Evolutionary conservation across 2,888 invertebrate genomes (phyloP), one percentile per base, ranked within the genome.

Genomic region (Allolobophora icterica): DNA sequence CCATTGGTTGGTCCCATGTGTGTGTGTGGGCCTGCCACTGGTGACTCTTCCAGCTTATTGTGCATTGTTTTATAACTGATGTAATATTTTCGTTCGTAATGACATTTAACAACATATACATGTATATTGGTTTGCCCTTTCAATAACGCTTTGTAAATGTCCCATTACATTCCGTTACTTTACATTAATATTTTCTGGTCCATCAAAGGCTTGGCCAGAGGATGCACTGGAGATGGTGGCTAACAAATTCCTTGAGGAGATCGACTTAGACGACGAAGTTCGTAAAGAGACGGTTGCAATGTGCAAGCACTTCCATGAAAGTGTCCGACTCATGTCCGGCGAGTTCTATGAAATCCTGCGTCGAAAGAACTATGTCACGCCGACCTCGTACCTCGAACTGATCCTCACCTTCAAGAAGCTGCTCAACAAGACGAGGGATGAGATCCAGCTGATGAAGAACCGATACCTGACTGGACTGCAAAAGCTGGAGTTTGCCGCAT

Each of bases 381-480:
- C 95, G 13, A 95, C 95, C 13, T 95, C 95, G 0, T 95, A 95
- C 92, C 93, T 95, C 71, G 95, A 95, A 93, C 93, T 95, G 89
- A 95, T 95, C 91, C 93, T 95, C 92, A 95, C 95, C 89, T 95
- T 95, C 93, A 95, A 95, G 93, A 94, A 94, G 83, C 94, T 95
- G 42, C 93, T 95, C 89, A 94, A 94, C 34, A 92, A 94, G 71
- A 95, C 95, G 92, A 93, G 95, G 83, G 94, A 94, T 84, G 94
- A 95, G 91, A 94, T 95, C 91, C 93, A 94, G 91, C 94, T 93
- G 52, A 93, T 95, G 92, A 94, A 95, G 93, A 91, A 91, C 34
- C 96, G 98, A 33, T 99, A 99, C 94, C 93, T 95, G 89, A 94
- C 94, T 45, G 95, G 95, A 91, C 93, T 95, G 91, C 95, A 95